phyloP scores from a whole-genome alignment of 2,888 invertebrate species.

The Lordiphosa andalusiaca region DNA sequence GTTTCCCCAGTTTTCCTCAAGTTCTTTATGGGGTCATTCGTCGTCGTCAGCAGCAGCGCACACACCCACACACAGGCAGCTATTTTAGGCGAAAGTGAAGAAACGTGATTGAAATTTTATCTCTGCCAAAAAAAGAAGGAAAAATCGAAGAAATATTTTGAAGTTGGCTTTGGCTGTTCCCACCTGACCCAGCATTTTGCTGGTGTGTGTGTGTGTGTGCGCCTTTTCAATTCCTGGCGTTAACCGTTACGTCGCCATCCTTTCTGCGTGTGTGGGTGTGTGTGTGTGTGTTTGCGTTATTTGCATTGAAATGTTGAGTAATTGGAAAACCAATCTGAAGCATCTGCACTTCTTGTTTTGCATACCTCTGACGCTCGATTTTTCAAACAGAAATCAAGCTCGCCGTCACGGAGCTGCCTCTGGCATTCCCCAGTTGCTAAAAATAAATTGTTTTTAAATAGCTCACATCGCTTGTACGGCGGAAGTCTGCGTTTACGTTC shows the following conservation, averaged over 20 bases:
- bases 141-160: constrained; percentile 54
- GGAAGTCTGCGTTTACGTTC: constrained; percentile 20
- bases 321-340: constrained; percentile 74
- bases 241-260: not conserved
- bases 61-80: constrained; percentile 8
- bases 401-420: constrained; percentile 37
- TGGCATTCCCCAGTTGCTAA: constrained; percentile 61
- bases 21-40: constrained; percentile 9
- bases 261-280: not conserved
- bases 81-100: constrained; percentile 36
- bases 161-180: constrained; percentile 27
- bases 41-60: not conserved
- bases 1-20: not conserved
- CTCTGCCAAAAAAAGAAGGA: constrained; percentile 42
- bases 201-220: not conserved
- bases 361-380: constrained; percentile 55
- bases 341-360: constrained; percentile 73
- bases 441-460: constrained; percentile 74
- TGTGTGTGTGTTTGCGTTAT: constrained; percentile 43
- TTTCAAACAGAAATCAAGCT: constrained; percentile 45
- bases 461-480: constrained; percentile 53
- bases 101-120: constrained; percentile 75
- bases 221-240: not conserved
- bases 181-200: constrained; percentile 27
- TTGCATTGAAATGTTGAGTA: constrained; percentile 75